Evolutionary conservation across 2,888 invertebrate genomes (phyloP).

Genomic region (Drosophila subquinaria): DNA sequence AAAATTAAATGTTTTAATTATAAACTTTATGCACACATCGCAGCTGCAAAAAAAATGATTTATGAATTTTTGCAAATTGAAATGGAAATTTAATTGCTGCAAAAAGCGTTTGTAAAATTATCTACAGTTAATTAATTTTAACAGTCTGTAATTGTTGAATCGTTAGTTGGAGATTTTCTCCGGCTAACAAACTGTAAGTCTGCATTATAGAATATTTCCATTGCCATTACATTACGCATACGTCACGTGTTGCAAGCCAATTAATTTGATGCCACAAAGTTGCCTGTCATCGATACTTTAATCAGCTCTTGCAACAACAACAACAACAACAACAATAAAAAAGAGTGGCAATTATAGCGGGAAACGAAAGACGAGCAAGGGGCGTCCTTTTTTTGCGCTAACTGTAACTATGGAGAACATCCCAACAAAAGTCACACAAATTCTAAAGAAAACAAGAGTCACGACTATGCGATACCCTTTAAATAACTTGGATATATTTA

Average conservation of each 20-base stretch:
- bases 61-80: constrained; percentile 9
- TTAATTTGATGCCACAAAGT: constrained; percentile 36
- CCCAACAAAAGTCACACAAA: constrained; percentile 24
- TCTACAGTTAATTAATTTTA: constrained; percentile 18
- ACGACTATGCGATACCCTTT: too few species aligned
- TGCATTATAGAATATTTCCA: constrained; percentile 13
- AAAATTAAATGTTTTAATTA: background rate
- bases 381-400: constrained; percentile 15
- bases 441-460: background rate
- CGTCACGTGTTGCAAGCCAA: constrained; percentile 73
- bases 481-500: too few species aligned
- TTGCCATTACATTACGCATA: constrained; percentile 65
- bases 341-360: constrained; percentile 33
- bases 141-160: constrained; percentile 4
- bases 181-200: constrained; percentile 15
- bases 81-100: constrained; percentile 27
- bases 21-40: background rate
- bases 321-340: background rate
- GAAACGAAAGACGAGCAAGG: constrained; percentile 35
- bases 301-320: constrained; percentile 40
- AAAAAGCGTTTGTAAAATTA: constrained; percentile 9
- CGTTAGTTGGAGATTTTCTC: constrained; percentile 9
- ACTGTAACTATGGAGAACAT: constrained; percentile 32
- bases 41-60: background rate
- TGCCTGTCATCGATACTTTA: constrained; percentile 60